Conservation (phyloP, 2,888 invertebrate species). For the Pachliopta kotzebuea region DNA sequence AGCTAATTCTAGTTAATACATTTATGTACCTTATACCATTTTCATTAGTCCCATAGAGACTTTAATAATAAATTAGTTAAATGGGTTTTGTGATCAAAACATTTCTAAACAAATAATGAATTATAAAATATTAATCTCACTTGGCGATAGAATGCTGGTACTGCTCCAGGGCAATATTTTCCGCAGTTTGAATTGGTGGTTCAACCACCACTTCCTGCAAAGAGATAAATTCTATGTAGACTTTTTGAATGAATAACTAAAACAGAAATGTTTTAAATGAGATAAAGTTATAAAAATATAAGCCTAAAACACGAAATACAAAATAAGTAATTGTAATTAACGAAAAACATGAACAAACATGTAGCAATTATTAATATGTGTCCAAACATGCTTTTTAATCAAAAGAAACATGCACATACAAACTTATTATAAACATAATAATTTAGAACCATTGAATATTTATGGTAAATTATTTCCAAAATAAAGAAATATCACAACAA, state of each 20-base stretch:
- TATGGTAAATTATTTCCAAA: neutral
- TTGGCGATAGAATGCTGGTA: constrained; percentile 91
- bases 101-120: neutral
- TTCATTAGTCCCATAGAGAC: too few relatives aligned
- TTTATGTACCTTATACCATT: too few relatives aligned
- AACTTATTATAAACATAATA: neutral
- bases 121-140: constrained; percentile 72
- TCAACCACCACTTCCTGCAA: constrained; percentile 60
- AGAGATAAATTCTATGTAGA: neutral
- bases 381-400: constrained; percentile 45
- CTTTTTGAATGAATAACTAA: neutral
- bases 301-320: neutral
- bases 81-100: neutral
- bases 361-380: neutral
- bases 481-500: neutral
- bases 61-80: neutral
- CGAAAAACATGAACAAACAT: constrained; percentile 1
- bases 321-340: neutral
- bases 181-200: constrained; percentile 74
- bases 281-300: too few relatives aligned
- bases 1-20: too few relatives aligned
- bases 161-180: constrained; percentile 90
- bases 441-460: neutral
- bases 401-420: constrained; percentile 45
- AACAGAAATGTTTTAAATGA: too few relatives aligned